phyloP scores from a whole-genome alignment of 2,113 vertebrate genomes.

The Aix galericulata region DNA sequence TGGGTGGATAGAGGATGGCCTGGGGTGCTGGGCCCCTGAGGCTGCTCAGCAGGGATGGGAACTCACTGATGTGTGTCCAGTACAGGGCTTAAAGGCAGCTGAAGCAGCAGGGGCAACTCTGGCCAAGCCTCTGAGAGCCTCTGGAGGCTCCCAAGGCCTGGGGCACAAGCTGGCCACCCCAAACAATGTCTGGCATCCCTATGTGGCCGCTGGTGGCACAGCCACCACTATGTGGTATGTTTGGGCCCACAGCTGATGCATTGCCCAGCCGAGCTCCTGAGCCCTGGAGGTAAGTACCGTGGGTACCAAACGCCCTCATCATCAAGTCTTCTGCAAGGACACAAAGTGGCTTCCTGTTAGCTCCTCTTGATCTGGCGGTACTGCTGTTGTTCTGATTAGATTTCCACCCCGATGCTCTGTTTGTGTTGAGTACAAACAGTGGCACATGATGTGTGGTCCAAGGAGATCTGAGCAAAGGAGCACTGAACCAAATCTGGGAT shows the following conservation, averaged over 20 bases:
- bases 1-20: not conserved
- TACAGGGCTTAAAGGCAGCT: not conserved
- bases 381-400: slow-evolving; percentile 23
- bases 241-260: not conserved
- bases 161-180: not conserved
- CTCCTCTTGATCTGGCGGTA: slow-evolving; percentile 53
- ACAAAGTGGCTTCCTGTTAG: slow-evolving; percentile 5
- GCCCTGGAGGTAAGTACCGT: not conserved
- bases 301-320: not conserved
- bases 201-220: rapidly evolving
- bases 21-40: rapidly evolving
- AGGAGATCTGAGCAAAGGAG: slow-evolving; percentile 63
- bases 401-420: slow-evolving; percentile 9
- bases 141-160: rapidly evolving
- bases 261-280: not conserved
- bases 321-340: slow-evolving; percentile 20
- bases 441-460: slow-evolving; percentile 67
- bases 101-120: not conserved
- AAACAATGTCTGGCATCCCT: rapidly evolving
- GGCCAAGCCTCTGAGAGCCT: not conserved
- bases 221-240: rapidly evolving
- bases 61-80: not conserved
- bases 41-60: not conserved
- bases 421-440: slow-evolving; percentile 58
- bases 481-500: slow-evolving; percentile 56